Evolutionary conservation across 1,140 invertebrate genomes (phyloP).

Genomic region (Elymnias hypermnestra): DNA sequence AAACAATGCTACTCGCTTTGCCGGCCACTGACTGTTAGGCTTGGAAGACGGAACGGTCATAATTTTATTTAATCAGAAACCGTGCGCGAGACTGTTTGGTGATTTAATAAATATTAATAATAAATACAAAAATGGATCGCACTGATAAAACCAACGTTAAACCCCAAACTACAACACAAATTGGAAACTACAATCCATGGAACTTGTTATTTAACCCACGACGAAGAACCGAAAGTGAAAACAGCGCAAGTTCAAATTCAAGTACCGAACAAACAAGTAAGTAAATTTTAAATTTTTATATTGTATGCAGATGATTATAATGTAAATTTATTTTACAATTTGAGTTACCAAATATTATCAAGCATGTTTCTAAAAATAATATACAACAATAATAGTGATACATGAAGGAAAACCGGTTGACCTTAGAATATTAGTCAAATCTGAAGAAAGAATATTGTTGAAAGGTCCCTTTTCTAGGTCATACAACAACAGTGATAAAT

Average conservation of each 20-base stretch:
- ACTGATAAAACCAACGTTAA: conserved; percentile 38
- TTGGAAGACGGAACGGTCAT: conserved; percentile 29
- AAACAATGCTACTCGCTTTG: conserved; percentile 45
- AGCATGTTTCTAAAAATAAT: too few species aligned
- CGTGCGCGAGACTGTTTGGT: conserved; percentile 30
- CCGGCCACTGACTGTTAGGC: conserved; percentile 36
- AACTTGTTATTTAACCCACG: conserved; percentile 59
- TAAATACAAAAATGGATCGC: conserved; percentile 43
- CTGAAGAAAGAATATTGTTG: too few species aligned
- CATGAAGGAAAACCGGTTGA: too few species aligned
- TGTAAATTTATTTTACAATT: neutral
- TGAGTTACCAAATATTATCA: too few species aligned
- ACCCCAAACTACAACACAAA: conserved; percentile 32
- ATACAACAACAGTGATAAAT: too few species aligned
- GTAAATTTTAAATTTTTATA: conserved; percentile 6
- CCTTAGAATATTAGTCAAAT: too few species aligned
- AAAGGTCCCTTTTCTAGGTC: too few species aligned
- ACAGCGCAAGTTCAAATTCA: conserved; percentile 45
- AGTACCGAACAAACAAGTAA: conserved; percentile 48
- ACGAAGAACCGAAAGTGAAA: conserved; percentile 59
- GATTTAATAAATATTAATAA: conserved; percentile 16
- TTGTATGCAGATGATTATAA: neutral
- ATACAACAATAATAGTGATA: too few species aligned
- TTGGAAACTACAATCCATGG: conserved; percentile 52
- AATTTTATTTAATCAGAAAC: conserved; percentile 45